These are phyloP conservation scores for Microcebus jonahi DNA, from an alignment of 2,113 vertebrate genomes.

Conservation along the genomic window DNA sequence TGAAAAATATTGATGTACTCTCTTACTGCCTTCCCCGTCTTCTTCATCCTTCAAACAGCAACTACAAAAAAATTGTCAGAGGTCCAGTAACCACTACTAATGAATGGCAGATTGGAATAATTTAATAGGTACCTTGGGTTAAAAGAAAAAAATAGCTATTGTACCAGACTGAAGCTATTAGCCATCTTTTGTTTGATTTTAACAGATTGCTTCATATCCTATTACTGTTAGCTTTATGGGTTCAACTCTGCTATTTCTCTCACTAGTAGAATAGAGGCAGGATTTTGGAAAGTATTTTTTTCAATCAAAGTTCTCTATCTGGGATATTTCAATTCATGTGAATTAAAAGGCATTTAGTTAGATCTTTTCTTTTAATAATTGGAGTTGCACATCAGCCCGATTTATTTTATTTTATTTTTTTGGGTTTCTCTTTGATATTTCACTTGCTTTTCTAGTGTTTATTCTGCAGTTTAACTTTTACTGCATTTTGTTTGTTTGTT, in stretches of 20 bases:
- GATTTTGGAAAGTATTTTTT: conserved; percentile 69
- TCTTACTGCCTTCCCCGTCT: background rate
- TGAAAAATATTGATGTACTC: conserved; percentile 59
- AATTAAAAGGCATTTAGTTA: background rate
- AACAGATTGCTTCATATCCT: conserved; percentile 60
- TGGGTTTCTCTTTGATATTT: background rate
- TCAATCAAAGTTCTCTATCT: background rate
- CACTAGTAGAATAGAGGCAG: conserved; percentile 60
- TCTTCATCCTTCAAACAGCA: conserved; percentile 32
- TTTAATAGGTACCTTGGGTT: conserved; percentile 9
- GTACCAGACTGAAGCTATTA: conserved; percentile 51
- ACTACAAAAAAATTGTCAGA: conserved; percentile 10
- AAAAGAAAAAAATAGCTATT: conserved; percentile 28
- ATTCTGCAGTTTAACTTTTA: background rate
- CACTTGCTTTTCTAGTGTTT: background rate
- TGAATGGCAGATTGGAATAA: conserved; percentile 50
- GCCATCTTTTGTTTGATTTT: conserved; percentile 50
- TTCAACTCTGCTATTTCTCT: conserved; percentile 57
- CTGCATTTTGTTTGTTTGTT: background rate
- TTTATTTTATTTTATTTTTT: background rate
- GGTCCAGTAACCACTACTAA: background rate
- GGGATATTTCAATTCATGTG: background rate
- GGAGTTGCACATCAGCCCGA: background rate
- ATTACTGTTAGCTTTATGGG: conserved; percentile 50
- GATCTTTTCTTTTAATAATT: background rate